These are phyloP conservation scores for Gonioctena quinquepunctata DNA, from an alignment of 1,140 invertebrate genomes.

Conservation along the genomic window DNA sequence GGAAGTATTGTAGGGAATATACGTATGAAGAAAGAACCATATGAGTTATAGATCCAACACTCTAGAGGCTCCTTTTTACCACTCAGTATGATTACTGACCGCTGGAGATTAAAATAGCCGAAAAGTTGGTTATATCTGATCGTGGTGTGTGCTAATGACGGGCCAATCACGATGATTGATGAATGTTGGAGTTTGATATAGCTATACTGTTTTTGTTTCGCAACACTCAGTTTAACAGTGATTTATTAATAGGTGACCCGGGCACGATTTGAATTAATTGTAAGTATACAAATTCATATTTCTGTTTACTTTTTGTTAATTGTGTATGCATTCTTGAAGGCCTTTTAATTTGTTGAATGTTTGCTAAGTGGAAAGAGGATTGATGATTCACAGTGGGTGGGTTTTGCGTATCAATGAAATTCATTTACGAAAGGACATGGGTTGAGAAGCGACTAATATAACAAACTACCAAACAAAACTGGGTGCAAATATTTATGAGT, in stretches of 20 bases:
- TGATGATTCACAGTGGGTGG: background rate
- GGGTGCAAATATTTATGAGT: too few relatives aligned
- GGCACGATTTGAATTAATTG: slow-evolving; percentile 37
- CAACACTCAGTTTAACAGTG: slow-evolving; percentile 38
- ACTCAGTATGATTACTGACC: background rate
- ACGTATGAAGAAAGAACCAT: too few relatives aligned
- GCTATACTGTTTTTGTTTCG: slow-evolving; percentile 37
- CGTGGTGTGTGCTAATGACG: slow-evolving; percentile 32
- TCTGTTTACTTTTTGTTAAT: slow-evolving; percentile 29
- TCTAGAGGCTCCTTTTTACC: too few relatives aligned
- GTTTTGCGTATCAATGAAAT: too few relatives aligned
- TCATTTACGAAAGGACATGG: too few relatives aligned
- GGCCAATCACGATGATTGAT: slow-evolving; percentile 39
- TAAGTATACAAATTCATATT: slow-evolving; percentile 21
- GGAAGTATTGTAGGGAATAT: too few relatives aligned
- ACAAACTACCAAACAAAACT: too few relatives aligned
- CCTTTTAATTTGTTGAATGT: slow-evolving; percentile 5
- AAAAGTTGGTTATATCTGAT: background rate
- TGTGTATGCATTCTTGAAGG: slow-evolving; percentile 5
- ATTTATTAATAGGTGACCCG: slow-evolving; percentile 34
- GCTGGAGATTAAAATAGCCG: background rate
- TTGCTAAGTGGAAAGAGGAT: background rate
- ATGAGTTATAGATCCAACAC: too few relatives aligned
- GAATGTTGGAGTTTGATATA: slow-evolving; percentile 37
- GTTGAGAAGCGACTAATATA: too few relatives aligned